Conservation (phyloP, 2,888 invertebrate genomes). For the Andrena bucephala region DNA sequence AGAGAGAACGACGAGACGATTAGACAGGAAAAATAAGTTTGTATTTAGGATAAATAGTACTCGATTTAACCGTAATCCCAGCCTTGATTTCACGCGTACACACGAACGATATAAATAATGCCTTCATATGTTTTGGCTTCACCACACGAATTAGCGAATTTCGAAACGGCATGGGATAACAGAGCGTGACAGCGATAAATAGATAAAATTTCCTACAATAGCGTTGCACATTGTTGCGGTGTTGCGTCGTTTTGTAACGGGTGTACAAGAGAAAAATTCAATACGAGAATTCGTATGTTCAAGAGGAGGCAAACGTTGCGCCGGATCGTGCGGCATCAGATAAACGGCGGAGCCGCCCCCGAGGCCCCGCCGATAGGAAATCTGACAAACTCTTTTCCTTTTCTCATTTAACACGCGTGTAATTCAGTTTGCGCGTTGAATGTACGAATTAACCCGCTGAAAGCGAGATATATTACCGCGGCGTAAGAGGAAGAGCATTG, state of each 20-base stretch:
- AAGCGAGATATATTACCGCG: neutral
- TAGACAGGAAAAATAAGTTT: slow-evolving; percentile 40
- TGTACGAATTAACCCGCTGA: neutral
- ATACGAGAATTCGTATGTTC: slow-evolving; percentile 6
- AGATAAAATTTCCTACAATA: slow-evolving; percentile 33
- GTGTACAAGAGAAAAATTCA: slow-evolving; percentile 9
- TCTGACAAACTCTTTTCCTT: neutral
- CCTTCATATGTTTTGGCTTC: slow-evolving; percentile 85
- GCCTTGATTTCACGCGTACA: slow-evolving; percentile 66
- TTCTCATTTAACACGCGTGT: slow-evolving; percentile 5
- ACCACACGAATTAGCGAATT: slow-evolving; percentile 73
- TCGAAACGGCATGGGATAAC: slow-evolving; percentile 66
- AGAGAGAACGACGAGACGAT: neutral
- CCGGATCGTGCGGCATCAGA: slow-evolving; percentile 17
- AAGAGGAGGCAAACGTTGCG: slow-evolving; percentile 20
- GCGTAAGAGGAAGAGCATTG: neutral
- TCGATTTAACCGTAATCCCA: slow-evolving; percentile 51
- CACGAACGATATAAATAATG: slow-evolving; percentile 72
- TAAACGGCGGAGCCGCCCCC: too few relatives aligned
- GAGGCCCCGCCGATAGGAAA: neutral
- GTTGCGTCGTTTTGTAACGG: slow-evolving; percentile 10
- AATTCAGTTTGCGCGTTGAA: slow-evolving; percentile 5
- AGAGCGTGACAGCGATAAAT: slow-evolving; percentile 29
- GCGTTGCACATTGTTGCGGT: slow-evolving; percentile 11
- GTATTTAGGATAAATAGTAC: slow-evolving; percentile 55